Evolutionary conservation across 1,140 invertebrate genomes (phyloP), one percentile per base, ranked within the genome.

Genomic region (Lepidurus packardi): DNA sequence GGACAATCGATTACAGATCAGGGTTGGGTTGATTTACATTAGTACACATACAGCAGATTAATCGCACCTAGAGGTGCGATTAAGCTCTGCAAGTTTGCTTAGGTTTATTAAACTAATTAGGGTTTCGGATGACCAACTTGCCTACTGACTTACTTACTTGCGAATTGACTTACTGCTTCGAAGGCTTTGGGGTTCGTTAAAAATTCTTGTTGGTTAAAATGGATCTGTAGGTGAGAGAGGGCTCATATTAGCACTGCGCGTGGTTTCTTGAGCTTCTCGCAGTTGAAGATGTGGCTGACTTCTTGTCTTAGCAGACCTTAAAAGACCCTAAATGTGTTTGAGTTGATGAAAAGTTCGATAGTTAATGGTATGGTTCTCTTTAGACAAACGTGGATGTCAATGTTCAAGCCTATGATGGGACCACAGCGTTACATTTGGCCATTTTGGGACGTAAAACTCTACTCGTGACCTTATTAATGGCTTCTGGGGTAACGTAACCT

Each of bases 351-450:
- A 45, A 43, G 13, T 45, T 11, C 42, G 25, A 5, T 74, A 44
- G 21, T 78, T 45, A 34, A 34, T 34, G 34, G 34, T 34, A 34
- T 3, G 3, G 34, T 34, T 73, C 5, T 41, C n/a, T 78, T 47
- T 25, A 78, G 78, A 42, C 78, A 13, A 24, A 42, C 11, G 73
- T 78, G 25, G 42, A 78, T 25, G 73, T 77, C 41, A 80, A 80
- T 73, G 16, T 77, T n/a, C 79, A 78, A 75, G 76, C 74, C 43
- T 80, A 80, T 74, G 79, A 80, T 42, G 79, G 79, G 24, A 80
- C 34, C 16, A 80, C 79, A 9, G 47, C 76, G 42, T 74, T 80
- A 43, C 79, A 80, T 45, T n/a, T 80, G 76, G 79, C 79, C 6
- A 77, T 80, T 24, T 25, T 77, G 21, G 76, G 45, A 24, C 34